Conservation (phyloP, 2,888 invertebrate species). For the Antheraea yamamai region DNA sequence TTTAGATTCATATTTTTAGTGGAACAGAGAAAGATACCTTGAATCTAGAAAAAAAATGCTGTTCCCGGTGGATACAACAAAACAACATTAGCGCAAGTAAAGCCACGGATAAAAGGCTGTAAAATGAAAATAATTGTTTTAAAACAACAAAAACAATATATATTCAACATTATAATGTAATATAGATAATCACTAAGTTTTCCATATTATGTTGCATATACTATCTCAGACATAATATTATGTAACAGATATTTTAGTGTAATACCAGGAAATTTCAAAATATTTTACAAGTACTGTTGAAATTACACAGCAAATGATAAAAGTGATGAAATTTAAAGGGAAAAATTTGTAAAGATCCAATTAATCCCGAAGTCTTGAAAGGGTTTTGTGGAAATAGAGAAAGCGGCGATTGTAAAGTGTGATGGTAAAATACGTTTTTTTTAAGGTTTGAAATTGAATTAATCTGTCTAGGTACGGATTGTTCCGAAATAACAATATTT, state of each 20-base stretch:
- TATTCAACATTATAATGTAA: no score
- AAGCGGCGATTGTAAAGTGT: background rate
- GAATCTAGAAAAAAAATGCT: no score
- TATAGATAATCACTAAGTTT: background rate
- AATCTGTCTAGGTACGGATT: background rate
- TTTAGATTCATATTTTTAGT: no score
- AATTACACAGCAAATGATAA: background rate
- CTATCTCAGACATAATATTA: background rate
- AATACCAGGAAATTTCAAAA: background rate
- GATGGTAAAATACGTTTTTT: constrained; percentile 1
- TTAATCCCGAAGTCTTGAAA: constrained; percentile 3
- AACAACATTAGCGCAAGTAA: no score
- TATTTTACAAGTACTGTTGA: background rate
- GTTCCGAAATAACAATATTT: background rate
- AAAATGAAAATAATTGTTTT: no score
- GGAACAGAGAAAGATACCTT: no score
- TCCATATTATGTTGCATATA: background rate
- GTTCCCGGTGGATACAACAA: no score
- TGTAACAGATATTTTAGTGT: background rate
- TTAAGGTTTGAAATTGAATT: background rate
- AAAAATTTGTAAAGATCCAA: constrained; percentile 11
- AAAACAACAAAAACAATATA: no score
- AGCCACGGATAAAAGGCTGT: no score
- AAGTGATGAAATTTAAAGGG: background rate
- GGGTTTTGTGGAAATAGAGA: constrained; percentile 6